These are phyloP conservation scores for Biston stratarius DNA, from an alignment of 2,888 invertebrate species.

Conservation along the genomic window DNA sequence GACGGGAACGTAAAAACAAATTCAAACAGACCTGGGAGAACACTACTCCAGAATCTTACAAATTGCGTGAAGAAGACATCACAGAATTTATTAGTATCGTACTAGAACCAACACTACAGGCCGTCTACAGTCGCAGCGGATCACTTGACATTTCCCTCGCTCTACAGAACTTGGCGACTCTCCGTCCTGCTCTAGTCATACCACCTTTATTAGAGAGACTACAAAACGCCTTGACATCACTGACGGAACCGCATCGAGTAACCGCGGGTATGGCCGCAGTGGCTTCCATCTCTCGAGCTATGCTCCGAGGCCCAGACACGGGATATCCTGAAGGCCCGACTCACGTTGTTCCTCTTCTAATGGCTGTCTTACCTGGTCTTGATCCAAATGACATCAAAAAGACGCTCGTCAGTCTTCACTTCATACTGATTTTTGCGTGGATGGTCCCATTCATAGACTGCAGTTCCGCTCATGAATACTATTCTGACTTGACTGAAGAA, in stretches of 20 bases:
- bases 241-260: slow-evolving; percentile 95
- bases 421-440: slow-evolving; percentile 91
- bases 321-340: slow-evolving; percentile 91
- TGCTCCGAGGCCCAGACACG: slow-evolving; percentile 84
- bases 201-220: slow-evolving; percentile 94
- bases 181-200: slow-evolving; percentile 93
- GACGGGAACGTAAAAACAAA: slow-evolving; percentile 87
- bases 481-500: slow-evolving; percentile 91
- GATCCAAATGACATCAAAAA: slow-evolving; percentile 95
- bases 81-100: slow-evolving; percentile 92
- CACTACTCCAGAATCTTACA: slow-evolving; percentile 88
- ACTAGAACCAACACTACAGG: slow-evolving; percentile 90
- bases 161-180: slow-evolving; percentile 91
- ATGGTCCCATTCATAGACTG: slow-evolving; percentile 95
- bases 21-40: slow-evolving; percentile 90
- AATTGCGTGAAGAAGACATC: slow-evolving; percentile 92
- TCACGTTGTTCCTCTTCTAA: slow-evolving; percentile 93
- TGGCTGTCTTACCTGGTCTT: slow-evolving; percentile 94
- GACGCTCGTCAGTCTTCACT: slow-evolving; percentile 91
- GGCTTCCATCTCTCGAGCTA: slow-evolving; percentile 89
- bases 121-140: slow-evolving; percentile 92
- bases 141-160: slow-evolving; percentile 88
- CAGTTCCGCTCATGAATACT: slow-evolving; percentile 90
- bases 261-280: slow-evolving; percentile 91
- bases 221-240: slow-evolving; percentile 92